Base-by-base conservation (phyloP, 2,888 invertebrate genomes). In the Mythimna impura region DNA sequence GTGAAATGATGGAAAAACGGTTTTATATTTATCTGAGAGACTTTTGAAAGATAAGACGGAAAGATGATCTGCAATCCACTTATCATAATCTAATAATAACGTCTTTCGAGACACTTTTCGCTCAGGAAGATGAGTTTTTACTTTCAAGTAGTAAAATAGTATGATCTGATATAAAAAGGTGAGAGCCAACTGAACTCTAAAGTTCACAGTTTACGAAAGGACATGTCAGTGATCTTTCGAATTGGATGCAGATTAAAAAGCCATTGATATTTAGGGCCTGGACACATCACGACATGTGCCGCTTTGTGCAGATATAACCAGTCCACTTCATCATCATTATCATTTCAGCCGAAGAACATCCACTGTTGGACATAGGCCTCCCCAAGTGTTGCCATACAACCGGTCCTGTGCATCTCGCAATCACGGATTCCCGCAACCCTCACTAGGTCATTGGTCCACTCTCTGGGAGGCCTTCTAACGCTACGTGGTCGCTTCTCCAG, bases 91-190 rank as follows among this genome's bases (percentile, higher is more conserved):
- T 3, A 60, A 75, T 72, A 58, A 62, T n/a, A 34, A 9, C 14
- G 25, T 62, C 1, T 52, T 25, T 43, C 6, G 52, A n/a, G n/a
- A 36, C n/a, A 63, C 0, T 57, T 69, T 73, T 47, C 64, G 9
- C 75, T 73, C 20, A 58, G 50, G 34, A 73, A 71, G 25, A 30
- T 60, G 36, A 2, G 3, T 50, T 70, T 8, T 3, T 30, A 54
- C 17, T 54, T 54, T 30, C 3, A n/a, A 50, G 30, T 12, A 61
- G 30, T 71, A 50, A 54, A 47, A 25, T 36, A 36, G 10, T 78
- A 78, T 22, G 54, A 60, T 68, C n/a, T n/a, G 2, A 54, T 65
- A 36, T 50, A 74, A 50, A 70, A 80, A 73, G 47, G 64, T 76
- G 52, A 36, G 20, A 30, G 60, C 54, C 22, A 12, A 55, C 7